Evolutionary conservation across 2,113 vertebrate genomes (phyloP).

Genomic region (Pterocles gutturalis): DNA sequence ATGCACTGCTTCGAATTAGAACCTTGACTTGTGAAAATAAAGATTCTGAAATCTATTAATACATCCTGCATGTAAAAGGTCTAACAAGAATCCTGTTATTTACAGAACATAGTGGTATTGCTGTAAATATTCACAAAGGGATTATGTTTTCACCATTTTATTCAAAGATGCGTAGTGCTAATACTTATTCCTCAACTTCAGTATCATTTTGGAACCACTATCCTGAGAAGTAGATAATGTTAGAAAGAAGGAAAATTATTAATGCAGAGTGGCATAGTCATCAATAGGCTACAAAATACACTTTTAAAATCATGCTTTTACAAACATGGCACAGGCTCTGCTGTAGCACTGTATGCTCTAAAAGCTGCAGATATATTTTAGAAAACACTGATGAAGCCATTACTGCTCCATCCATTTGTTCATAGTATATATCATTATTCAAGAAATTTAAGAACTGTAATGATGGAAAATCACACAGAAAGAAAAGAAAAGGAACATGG

Average conservation of each 20-base stretch:
- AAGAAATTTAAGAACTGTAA: slow-evolving; percentile 85
- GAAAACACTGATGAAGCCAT: slow-evolving; percentile 82
- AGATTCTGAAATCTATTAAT: neutral
- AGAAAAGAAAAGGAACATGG: slow-evolving; percentile 81
- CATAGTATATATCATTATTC: slow-evolving; percentile 84
- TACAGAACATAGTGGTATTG: neutral
- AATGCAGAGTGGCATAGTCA: slow-evolving; percentile 28
- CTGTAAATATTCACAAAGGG: slow-evolving; percentile 8
- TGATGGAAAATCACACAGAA: slow-evolving; percentile 86
- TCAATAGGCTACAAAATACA: slow-evolving; percentile 61
- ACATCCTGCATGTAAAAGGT: neutral
- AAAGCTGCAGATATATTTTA: slow-evolving; percentile 72
- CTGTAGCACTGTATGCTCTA: slow-evolving; percentile 31
- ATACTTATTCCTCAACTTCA: neutral
- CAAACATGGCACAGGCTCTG: slow-evolving; percentile 59
- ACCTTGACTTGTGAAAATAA: neutral
- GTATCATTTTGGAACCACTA: neutral
- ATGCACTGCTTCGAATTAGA: neutral
- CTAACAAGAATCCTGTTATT: neutral
- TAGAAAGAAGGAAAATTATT: slow-evolving; percentile 65
- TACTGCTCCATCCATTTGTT: slow-evolving; percentile 81
- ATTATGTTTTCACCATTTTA: neutral
- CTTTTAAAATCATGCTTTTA: slow-evolving; percentile 68
- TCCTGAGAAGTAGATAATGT: slow-evolving; percentile 37
- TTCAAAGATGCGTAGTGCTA: slow-evolving; percentile 14